Conservation (phyloP, 1,140 invertebrate species). For the Thereuonema tuberculata region DNA sequence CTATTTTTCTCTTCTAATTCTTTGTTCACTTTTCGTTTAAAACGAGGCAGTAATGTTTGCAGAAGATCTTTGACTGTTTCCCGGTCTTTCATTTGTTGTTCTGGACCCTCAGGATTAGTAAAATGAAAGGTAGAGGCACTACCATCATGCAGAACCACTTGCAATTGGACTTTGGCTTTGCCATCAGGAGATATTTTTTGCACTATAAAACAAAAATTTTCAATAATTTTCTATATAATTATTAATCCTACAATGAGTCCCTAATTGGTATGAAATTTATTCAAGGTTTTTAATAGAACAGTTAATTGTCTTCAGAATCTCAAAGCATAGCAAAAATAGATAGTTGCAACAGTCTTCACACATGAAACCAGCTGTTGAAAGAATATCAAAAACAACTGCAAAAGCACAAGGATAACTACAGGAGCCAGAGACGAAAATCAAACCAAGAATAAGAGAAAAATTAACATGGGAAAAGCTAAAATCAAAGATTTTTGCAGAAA, state of each 20-base stretch:
- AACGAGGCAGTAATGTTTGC: slow-evolving; percentile 83
- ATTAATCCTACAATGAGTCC: slow-evolving; percentile 8
- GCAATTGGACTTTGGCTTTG: slow-evolving; percentile 97
- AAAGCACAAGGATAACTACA: no score
- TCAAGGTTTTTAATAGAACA: no score
- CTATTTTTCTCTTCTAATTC: slow-evolving; percentile 48
- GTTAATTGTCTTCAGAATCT: no score
- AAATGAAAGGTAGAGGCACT: slow-evolving; percentile 96
- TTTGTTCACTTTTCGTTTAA: slow-evolving; percentile 83
- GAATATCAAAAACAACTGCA: no score
- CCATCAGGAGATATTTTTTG: slow-evolving; percentile 98
- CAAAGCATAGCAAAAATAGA: no score
- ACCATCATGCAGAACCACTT: slow-evolving; percentile 87
- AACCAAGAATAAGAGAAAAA: no score
- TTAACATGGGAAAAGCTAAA: no score
- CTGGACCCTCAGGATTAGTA: slow-evolving; percentile 66
- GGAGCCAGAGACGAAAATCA: no score
- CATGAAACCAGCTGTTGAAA: no score
- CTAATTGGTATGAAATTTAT: no score
- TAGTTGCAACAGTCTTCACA: no score
- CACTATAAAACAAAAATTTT: slow-evolving; percentile 43
- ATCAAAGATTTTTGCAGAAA: no score
- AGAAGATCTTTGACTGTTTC: slow-evolving; percentile 88
- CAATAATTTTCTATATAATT: slow-evolving; percentile 16
- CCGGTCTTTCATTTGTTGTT: slow-evolving; percentile 72